These are phyloP conservation scores for Aphelenchoides besseyi DNA, from an alignment of 1,140 invertebrate genomes.

Conservation along the genomic window DNA sequence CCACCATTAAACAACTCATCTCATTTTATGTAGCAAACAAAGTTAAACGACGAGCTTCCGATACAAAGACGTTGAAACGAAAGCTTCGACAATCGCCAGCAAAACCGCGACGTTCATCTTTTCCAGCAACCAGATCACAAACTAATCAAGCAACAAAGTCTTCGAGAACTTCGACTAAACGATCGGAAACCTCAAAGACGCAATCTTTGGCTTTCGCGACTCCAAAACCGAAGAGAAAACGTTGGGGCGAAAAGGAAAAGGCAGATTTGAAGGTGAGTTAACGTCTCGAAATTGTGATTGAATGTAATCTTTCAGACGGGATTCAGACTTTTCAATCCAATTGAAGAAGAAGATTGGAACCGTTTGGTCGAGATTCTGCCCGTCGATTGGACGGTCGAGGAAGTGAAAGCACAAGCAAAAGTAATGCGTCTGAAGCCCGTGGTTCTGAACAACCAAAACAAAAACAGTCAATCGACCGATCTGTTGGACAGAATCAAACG, in stretches of 20 bases:
- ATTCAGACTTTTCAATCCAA: neutral
- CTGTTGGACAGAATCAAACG: neutral
- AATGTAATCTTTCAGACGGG: neutral
- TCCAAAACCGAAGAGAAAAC: neutral
- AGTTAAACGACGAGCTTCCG: no score
- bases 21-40: no score
- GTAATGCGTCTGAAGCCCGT: neutral
- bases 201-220: neutral
- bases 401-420: neutral
- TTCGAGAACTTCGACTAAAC: neutral
- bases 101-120: neutral
- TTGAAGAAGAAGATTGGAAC: neutral
- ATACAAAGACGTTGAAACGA: neutral
- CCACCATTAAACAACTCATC: no score
- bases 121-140: neutral
- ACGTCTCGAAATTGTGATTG: neutral
- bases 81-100: neutral
- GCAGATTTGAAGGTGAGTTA: constrained; percentile 3
- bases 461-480: neutral
- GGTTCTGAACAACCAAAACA: neutral
- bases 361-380: neutral
- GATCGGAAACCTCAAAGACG: neutral
- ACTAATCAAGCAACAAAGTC: neutral
- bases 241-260: neutral
- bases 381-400: constrained; percentile 5